Evolutionary conservation across 2,113 vertebrate species (phyloP).

Genomic region (Sclerurus mexicanus): DNA sequence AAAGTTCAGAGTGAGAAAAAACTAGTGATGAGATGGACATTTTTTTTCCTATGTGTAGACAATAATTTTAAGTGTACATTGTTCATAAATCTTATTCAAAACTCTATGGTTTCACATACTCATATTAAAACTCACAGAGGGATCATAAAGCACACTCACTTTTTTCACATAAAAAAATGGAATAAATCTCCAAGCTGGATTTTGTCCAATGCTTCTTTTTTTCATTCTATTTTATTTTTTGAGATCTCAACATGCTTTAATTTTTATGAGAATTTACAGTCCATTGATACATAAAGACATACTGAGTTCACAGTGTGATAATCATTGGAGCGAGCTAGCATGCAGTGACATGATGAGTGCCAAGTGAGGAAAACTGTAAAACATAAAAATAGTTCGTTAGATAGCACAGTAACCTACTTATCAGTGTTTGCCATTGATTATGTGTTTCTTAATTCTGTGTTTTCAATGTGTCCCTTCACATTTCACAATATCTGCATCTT

Average conservation of each 20-base stretch:
- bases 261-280: background rate
- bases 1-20: slow-evolving; percentile 33
- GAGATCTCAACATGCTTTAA: background rate
- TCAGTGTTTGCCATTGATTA: background rate
- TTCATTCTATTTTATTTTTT: background rate
- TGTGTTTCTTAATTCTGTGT: background rate
- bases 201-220: background rate
- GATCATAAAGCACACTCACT: background rate
- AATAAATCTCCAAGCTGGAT: slow-evolving; percentile 34
- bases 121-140: slow-evolving; percentile 13
- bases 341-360: background rate
- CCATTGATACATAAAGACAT: background rate
- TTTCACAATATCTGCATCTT: background rate
- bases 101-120: background rate
- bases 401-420: background rate
- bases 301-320: background rate
- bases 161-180: background rate
- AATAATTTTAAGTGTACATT: background rate
- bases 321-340: background rate
- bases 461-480: background rate
- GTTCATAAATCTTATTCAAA: slow-evolving; percentile 35
- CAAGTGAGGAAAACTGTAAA: background rate
- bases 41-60: background rate
- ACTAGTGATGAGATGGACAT: background rate
- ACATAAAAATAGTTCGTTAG: background rate